Evolutionary conservation across 2,113 vertebrate species (phyloP).

Genomic region (Australoheros scitulus): DNA sequence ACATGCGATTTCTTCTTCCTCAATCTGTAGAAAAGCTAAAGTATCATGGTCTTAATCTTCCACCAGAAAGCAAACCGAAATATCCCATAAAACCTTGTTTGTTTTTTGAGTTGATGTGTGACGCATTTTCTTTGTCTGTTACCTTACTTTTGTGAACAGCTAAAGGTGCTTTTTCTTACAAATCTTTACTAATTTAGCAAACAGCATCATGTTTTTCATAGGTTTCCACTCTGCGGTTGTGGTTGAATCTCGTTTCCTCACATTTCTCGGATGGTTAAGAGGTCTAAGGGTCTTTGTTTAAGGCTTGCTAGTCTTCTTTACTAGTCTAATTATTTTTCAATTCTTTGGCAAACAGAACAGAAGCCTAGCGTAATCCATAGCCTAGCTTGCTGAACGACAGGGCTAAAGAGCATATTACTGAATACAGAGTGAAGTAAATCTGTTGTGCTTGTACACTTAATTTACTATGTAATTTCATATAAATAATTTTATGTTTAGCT

Average conservation of each 20-base stretch:
- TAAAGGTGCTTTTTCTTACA: neutral
- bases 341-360: neutral
- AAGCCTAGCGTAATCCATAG: fast-evolving
- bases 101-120: neutral
- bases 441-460: neutral
- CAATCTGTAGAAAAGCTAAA: too few species aligned
- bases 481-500: neutral
- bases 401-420: neutral
- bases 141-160: neutral
- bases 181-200: neutral
- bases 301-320: neutral
- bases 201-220: neutral
- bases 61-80: neutral
- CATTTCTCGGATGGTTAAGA: neutral
- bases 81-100: neutral
- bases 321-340: neutral
- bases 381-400: neutral
- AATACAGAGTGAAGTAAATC: neutral
- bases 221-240: too few species aligned
- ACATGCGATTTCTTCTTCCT: too few species aligned
- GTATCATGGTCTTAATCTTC: too few species aligned
- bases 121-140: neutral
- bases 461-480: neutral
- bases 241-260: neutral
- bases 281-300: neutral